Evolutionary conservation across 2,888 invertebrate genomes (phyloP).

Genomic region (Saturnia japonica): DNA sequence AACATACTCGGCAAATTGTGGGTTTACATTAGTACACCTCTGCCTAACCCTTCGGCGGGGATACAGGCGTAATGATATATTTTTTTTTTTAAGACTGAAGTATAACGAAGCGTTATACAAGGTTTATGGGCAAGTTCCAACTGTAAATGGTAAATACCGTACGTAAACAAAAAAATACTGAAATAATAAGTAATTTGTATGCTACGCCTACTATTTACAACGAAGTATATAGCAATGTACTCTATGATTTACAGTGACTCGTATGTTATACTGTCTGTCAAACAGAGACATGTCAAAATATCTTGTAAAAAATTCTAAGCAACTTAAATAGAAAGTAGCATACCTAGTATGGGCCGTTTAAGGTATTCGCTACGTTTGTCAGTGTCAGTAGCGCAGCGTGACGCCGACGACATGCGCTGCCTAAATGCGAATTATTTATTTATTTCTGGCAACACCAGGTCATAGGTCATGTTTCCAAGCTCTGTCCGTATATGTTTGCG

Average conservation of each 20-base stretch:
- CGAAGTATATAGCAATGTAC: too few species aligned
- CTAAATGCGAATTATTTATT: constrained; percentile 24
- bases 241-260: not conserved
- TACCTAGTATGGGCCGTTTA: constrained; percentile 1
- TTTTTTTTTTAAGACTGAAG: too few species aligned
- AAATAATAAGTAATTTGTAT: not conserved
- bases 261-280: not conserved
- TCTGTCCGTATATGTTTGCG: not conserved
- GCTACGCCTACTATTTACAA: too few species aligned
- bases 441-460: constrained; percentile 28
- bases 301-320: not conserved
- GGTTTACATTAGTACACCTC: too few species aligned
- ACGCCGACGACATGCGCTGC: constrained; percentile 22
- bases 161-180: too few species aligned
- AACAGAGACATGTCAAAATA: not conserved
- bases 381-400: constrained; percentile 25
- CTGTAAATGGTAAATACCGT: too few species aligned
- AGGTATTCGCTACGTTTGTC: constrained; percentile 25
- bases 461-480: constrained; percentile 7
- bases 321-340: not conserved
- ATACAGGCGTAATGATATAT: too few species aligned
- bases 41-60: too few species aligned
- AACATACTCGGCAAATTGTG: too few species aligned
- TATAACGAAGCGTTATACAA: too few species aligned
- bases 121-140: too few species aligned